Percentiles rank a stretch among this genome's conserved stretches.
phyloP scores from a whole-genome alignment of 2,113 vertebrate genomes.

The Pleuronectes platessa region DNA sequence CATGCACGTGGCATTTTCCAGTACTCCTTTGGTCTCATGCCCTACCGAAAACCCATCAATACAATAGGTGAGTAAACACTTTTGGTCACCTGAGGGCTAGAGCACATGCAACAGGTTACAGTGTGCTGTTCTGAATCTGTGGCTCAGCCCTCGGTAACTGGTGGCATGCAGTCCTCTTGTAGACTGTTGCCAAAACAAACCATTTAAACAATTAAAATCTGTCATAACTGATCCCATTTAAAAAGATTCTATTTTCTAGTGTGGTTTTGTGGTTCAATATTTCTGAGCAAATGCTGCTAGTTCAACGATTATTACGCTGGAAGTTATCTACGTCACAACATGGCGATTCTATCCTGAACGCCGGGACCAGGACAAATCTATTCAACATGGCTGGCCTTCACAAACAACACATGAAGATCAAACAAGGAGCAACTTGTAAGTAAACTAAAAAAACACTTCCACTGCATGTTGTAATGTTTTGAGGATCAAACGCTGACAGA shows the following conservation, averaged over 20 bases:
- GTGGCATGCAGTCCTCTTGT: too few relatives aligned
- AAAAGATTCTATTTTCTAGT: not conserved
- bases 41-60: constrained; percentile 88
- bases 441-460: not conserved
- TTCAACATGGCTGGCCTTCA: not conserved
- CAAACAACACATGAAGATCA: not conserved
- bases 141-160: too few relatives aligned
- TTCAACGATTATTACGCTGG: not conserved
- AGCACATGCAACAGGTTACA: not conserved
- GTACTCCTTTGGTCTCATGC: constrained; percentile 92
- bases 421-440: not conserved
- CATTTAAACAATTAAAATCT: too few relatives aligned
- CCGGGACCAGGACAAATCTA: not conserved
- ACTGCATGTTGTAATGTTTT: too few relatives aligned
- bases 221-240: too few relatives aligned
- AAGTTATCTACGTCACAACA: not conserved
- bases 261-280: not conserved
- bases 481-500: too few relatives aligned
- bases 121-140: not conserved
- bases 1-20: constrained; percentile 93
- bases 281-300: not conserved
- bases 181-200: too few relatives aligned
- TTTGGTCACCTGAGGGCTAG: not conserved
- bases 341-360: not conserved
- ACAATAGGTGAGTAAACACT: constrained; percentile 87